Conservation (phyloP, 2,113 vertebrate species). For the Apteryx owenii region DNA sequence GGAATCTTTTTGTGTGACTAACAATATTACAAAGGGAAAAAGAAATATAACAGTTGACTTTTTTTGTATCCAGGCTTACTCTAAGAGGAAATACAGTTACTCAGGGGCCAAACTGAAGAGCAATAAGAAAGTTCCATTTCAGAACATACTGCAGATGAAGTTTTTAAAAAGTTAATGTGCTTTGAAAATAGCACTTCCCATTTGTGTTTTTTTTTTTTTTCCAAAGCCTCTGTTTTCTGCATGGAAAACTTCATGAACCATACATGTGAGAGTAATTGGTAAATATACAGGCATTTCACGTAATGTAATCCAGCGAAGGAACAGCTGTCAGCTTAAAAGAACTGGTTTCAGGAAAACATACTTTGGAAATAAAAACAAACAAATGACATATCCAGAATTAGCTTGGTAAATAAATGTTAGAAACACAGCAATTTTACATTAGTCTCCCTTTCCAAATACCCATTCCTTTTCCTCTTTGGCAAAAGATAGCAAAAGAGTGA, state of each 20-base stretch:
- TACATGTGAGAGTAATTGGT: background rate
- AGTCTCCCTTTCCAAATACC: background rate
- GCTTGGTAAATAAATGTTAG: background rate
- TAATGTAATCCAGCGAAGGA: background rate
- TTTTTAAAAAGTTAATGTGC: background rate
- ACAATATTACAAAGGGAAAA: background rate
- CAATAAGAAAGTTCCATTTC: background rate
- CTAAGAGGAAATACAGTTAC: background rate
- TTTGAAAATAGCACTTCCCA: background rate
- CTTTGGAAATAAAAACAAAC: slow-evolving; percentile 15
- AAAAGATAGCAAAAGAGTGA: accelerated
- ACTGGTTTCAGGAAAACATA: background rate
- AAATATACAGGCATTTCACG: background rate
- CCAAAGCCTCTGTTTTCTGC: background rate
- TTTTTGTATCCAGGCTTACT: background rate
- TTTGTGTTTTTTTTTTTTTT: background rate
- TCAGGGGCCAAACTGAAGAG: background rate
- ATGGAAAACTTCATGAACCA: background rate
- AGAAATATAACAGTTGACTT: background rate
- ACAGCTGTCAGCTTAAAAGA: slow-evolving; percentile 25
- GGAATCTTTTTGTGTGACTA: background rate
- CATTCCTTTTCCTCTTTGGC: background rate
- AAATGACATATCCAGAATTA: background rate
- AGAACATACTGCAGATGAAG: background rate
- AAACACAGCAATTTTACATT: background rate